Base-by-base conservation (phyloP, 1,140 invertebrate species). In the Trichoplusia ni region DNA sequence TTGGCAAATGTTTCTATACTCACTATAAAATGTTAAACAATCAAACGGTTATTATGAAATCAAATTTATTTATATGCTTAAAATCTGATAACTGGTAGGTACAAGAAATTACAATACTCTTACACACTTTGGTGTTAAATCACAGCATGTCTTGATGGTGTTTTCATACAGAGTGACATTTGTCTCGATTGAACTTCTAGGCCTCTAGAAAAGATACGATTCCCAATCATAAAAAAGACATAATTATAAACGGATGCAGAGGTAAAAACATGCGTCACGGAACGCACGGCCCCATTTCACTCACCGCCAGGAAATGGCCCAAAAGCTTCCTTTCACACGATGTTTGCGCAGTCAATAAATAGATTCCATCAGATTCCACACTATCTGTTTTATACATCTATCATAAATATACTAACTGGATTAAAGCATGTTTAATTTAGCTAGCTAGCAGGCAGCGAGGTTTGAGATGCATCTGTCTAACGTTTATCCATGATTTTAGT, bases 271-370 rank as follows among this genome's bases (percentile, higher is more conserved):
- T 82, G 80, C 82, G 85, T 88, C 85, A 86, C 75, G 64, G 46
- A 53, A 42, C 60, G 35, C 60, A 38, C 81, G 82, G 79, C 83
- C 86, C 82, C 82, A 86, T 89, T 89, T 84, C 84, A 68, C 77
- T 76, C 59, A 35, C 47, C 73, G 79, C 77, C 84, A 89, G 84
- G 86, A 89, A 89, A 85, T 71, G 81, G 67, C 63, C 76, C 76
- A 75, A 81, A 86, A 89, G 84, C 86, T 86, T 85, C 84, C 78
- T 81, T 79, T 81, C 78, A 65, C 67, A 51, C 73, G 75, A 82
- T 84, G 84, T 86, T 89, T 82, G 82, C 77, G 82, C 73, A 80
- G 75, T 82, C 86, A 84, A 87, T 89, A 85, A 63, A 89, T 87
- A 89, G 83, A 86, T 77, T 79, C 67, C 71, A 79, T 78, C 75